Evolutionary conservation across 2,113 vertebrate species (phyloP), one percentile per base, ranked within the genome.

Genomic region (Scytalopus superciliaris): DNA sequence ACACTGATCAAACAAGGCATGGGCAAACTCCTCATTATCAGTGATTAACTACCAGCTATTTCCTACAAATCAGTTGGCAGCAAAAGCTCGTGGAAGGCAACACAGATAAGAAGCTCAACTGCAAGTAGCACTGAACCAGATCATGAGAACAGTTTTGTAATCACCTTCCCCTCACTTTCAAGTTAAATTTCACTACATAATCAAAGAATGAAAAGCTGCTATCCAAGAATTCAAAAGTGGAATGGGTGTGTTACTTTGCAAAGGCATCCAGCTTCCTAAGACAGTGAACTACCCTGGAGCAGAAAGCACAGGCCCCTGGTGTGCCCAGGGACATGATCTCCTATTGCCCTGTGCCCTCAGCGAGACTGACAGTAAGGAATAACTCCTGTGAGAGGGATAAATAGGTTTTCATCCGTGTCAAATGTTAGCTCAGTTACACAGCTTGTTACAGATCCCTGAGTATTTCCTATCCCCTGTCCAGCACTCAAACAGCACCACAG

Each of bases 231-330:
- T 63, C 12, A 44, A 19, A 55, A 42, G 3, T 3, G 1, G 12
- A 76, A 64, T 1, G 2, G 5, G 35, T 42, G 42, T 70, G 75
- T 44, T 68, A 8, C 22, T n/a, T 57, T 25, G 37, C n/a, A 59
- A 53, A 87, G 39, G 27, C 21, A 55, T 10, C 9, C 55, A 42
- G 50, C 52, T 76, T 52, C 49, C 62, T 30, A 40, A 9, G 27
- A 10, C 1, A 47, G 28, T 6, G 12, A 49, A 3, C 3, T 37
- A 2, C 3, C 6, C 3, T 25, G 19, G 7, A 82, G 75, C 52
- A 94, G 69, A 53, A 66, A 35, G 37, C 25, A 12, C 1, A 7
- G 33, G n/a, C 47, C 52, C 52, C 39, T 28, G 22, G 0, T 16
- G 25, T 78, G 56, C 50, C 31, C 40, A 42, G 55, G 42, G 4